Evolutionary conservation across 2,888 invertebrate species (phyloP), one percentile per base, ranked within the genome.

Genomic region (Cacoxenus indagator): DNA sequence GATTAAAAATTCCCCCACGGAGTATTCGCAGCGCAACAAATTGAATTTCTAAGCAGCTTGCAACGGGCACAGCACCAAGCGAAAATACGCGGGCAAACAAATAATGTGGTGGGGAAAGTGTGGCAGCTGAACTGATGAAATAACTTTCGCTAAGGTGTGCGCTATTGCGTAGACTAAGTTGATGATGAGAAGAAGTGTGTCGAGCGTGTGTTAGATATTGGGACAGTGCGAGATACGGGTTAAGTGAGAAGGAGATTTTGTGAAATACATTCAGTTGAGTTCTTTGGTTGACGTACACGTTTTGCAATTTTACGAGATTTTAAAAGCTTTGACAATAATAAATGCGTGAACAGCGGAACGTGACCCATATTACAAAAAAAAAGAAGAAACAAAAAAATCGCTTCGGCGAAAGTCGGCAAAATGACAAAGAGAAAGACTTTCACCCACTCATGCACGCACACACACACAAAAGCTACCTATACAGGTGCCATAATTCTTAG

Each of bases 251-350:
- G 19, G 48, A 1, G n/a, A 48, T 17, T n/a, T n/a, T 17, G 48
- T 17, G 19, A 6, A 19, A 48, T 8, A 19, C n/a, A 48, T n/a
- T 43, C 14, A 19, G 9, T 2, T 17, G 22, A 19, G 6, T 0
- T 8, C 6, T n/a, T 48, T 19, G n/a, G n/a, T n/a, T 19, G 48
- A 17, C 17, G 3, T 37, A 17, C 57, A 66, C 31, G 17, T 65
- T 75, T 75, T 71, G 70, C 73, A 75, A 74, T 75, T 75, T 71
- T 74, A 70, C 74, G 75, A 75, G 70, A 72, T 73, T 75, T 75
- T 75, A 75, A 75, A 74, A 75, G 75, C 75, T 73, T 68, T 68
- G 69, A 74, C 73, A 48, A 72, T 74, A 75, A 75, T 75, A 73
- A 75, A 75, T 75, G 73, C 73, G 74, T 73, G 70, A 70, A 70